Base-by-base conservation (phyloP, 2,888 invertebrate species). In the Gordius sp. region DNA sequence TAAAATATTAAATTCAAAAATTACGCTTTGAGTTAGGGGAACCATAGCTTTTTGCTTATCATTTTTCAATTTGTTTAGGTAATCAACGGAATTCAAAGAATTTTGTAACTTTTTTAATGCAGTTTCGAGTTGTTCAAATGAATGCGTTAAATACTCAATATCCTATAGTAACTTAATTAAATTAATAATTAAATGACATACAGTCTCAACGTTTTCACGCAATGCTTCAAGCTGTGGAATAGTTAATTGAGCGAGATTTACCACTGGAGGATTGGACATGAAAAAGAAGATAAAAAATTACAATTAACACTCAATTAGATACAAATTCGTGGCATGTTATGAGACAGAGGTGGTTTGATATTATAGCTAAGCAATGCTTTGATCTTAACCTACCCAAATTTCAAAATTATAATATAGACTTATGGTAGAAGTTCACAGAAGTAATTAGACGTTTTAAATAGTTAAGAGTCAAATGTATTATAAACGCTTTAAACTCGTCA, bases 131-230 rank as follows among this genome's bases (percentile, higher is more conserved):
- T 47, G 47, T 47, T 47, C 47, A 47, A 47, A 47, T 20, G 47
- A 47, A 47, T 47, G 47, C 4, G 47, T 47, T n/a, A 47, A 20
- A 47, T 47, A 47, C 20, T 47, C 47, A 8, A 47, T 47, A 47
- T 47, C 47, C 47, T 47, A n/a, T 8, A 33, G 8, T 13, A 13
- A 33, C 39, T 13, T 8, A 33, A 13, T 13, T 33, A 13, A 33
- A n/a, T 47, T n/a, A 47, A 47, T 4, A 47, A 18, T 18, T n/a
- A 20, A 47, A n/a, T 18, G 4, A 47, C 23, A n/a, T 47, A 47
- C 47, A 23, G 47, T 23, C 8, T 47, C 47, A 4, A 47, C 20
- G 23, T 47, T 47, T 20, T 47, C 47, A 4, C 23, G 8, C 13
- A 47, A 20, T 4, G 16, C 47, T 18, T 47, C 23, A 4, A 47